Conservation (phyloP, 2,797 vertebrate genomes). For the Fratercula arctica region DNA sequence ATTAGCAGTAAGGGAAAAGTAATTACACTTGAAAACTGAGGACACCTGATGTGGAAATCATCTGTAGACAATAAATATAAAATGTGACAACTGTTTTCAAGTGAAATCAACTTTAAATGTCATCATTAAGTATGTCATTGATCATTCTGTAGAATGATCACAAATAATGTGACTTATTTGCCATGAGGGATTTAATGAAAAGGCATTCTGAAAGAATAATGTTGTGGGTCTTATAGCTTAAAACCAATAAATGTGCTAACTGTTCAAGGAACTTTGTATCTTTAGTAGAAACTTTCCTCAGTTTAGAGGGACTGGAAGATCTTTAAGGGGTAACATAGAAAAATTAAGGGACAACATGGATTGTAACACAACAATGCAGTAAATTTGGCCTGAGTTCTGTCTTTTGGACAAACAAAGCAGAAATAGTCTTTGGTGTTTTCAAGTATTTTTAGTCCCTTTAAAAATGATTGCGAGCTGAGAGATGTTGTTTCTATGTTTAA, state of each 20-base stretch:
- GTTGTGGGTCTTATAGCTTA: not conserved
- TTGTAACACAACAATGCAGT: not conserved
- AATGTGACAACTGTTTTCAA: conserved; percentile 22
- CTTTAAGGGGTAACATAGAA: not conserved
- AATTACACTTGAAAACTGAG: conserved; percentile 5
- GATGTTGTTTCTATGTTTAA: not conserved
- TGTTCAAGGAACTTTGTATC: not conserved
- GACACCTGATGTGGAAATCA: not conserved
- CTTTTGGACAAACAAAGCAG: not conserved
- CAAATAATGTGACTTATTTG: not conserved
- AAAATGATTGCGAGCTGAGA: not conserved
- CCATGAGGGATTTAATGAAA: not conserved
- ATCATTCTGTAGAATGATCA: not conserved
- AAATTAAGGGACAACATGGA: not conserved
- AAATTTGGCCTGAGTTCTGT: not conserved
- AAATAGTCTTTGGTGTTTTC: not conserved
- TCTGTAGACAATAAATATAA: not conserved
- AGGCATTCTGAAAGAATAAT: not conserved
- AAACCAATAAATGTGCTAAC: not conserved
- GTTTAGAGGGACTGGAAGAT: not conserved
- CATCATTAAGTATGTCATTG: not conserved
- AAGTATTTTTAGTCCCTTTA: not conserved
- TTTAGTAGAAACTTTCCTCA: not conserved
- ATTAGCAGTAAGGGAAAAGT: not conserved
- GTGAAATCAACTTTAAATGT: conserved; percentile 14